Percentiles rank a stretch among this genome's conserved stretches.
Evolutionary conservation across 2,888 invertebrate genomes (phyloP).

Genomic region (Furcula furcula): DNA sequence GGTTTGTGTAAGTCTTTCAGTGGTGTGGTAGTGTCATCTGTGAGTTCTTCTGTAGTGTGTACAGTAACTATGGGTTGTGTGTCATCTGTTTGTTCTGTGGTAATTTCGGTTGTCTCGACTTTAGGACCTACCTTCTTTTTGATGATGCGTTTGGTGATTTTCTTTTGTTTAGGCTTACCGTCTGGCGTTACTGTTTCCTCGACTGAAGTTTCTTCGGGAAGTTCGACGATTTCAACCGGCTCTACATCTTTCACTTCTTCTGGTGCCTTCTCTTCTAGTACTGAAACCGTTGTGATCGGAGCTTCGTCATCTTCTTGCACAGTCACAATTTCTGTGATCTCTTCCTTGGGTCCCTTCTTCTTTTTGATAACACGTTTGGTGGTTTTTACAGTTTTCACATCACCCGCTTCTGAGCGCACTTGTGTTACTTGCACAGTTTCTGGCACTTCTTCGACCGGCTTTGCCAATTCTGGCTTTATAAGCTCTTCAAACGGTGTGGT

Average conservation of each 20-base stretch:
- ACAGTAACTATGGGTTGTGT: slow-evolving; percentile 9
- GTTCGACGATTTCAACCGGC: slow-evolving; percentile 55
- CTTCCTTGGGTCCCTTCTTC: slow-evolving; percentile 26
- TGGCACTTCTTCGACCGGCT: slow-evolving; percentile 23
- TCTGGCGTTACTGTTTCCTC: slow-evolving; percentile 45
- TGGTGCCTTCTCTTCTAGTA: not conserved
- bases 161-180: slow-evolving; percentile 43
- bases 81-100: slow-evolving; percentile 15
- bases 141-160: slow-evolving; percentile 15
- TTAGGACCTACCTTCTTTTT: slow-evolving; percentile 18
- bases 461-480: slow-evolving; percentile 10
- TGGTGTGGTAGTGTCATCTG: slow-evolving; percentile 19
- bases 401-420: slow-evolving; percentile 17
- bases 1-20: slow-evolving; percentile 7
- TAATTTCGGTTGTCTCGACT: slow-evolving; percentile 16
- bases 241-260: slow-evolving; percentile 54
- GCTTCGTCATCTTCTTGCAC: slow-evolving; percentile 23
- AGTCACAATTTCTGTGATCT: slow-evolving; percentile 30
- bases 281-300: slow-evolving; percentile 1
- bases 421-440: slow-evolving; percentile 28
- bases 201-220: slow-evolving; percentile 28
- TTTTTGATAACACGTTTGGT: slow-evolving; percentile 34
- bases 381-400: slow-evolving; percentile 21
- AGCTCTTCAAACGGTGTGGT: slow-evolving; percentile 21
- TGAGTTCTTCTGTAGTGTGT: slow-evolving; percentile 12